Base-by-base conservation (phyloP, 2,888 invertebrate genomes). In the Zaprionus lineosus region DNA sequence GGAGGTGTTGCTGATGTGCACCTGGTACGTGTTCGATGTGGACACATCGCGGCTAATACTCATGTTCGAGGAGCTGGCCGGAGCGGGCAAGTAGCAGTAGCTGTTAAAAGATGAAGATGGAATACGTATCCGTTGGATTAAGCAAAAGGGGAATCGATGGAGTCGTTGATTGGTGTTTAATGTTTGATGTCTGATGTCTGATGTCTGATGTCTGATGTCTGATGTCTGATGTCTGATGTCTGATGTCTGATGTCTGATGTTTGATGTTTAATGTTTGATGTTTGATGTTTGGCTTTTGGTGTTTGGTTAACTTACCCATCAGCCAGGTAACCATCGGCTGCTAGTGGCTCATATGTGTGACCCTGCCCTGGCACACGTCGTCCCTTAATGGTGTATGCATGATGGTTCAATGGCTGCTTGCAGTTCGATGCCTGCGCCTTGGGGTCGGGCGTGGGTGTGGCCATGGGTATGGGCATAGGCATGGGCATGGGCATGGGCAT, bases 31-130 rank as follows among this genome's bases (percentile, higher is more conserved):
- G 36, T 89, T 89, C 2, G 89, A 89, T 0, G 89, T 88, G 31
- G 90, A 90, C n/a, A 90, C 79, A 60, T 90, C 90, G 9, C 89
- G 87, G 50, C 87, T 89, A 12, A 82, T 68, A 14, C 81, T 79
- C 55, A 83, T 34, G 43, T 86, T 83, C n/a, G 84, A 84, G 12
- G 85, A 78, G 36, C 73, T 86, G 4, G 86, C 62, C 0, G 88
- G 76, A 0, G 86, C 86, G 0, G 86, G 59, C 47, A 86, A 64
- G 53, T 87, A 89, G 41, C 85, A 88, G 36, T 78, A 48, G 37
- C 55, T 74, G 60, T 4, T 6, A 33, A 11, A 15, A 2, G 1
- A 15, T 26, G 8, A 2, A 5, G n/a, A 36, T 47, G 5, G 21
- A 24, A 19, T 19, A n/a, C n/a, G 14, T 1, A 31, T 31, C 14